These are phyloP conservation scores for Lineus longissimus DNA, from an alignment of 1,140 invertebrate genomes.

Conservation along the genomic window DNA sequence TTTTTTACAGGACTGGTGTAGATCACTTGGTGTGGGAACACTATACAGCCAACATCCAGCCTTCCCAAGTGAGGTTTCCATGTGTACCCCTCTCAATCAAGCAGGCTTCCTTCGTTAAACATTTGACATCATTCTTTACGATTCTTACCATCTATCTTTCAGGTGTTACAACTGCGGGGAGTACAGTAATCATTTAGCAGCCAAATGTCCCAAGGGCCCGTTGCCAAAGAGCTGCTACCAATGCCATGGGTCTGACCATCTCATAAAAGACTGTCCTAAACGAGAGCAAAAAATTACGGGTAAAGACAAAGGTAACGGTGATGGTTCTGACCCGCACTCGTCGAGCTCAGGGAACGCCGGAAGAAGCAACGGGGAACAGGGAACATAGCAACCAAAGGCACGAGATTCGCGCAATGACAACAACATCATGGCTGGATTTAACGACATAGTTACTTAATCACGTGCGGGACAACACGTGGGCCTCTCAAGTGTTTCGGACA, in stretches of 20 bases:
- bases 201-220: constrained; percentile 78
- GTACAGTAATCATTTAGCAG: constrained; percentile 84
- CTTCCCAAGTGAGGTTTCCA: no score
- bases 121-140: no score
- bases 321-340: background rate
- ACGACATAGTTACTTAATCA: no score
- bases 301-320: constrained; percentile 3
- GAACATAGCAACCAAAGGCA: background rate
- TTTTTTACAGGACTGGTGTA: no score
- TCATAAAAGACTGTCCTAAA: constrained; percentile 79
- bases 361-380: background rate
- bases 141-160: constrained; percentile 7
- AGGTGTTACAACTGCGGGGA: constrained; percentile 90
- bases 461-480: no score
- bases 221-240: constrained; percentile 84
- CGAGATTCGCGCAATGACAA: no score
- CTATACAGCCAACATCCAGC: no score
- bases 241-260: constrained; percentile 79
- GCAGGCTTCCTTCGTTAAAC: no score
- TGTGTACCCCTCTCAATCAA: no score
- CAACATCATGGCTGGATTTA: no score
- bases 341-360: background rate
- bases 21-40: no score
- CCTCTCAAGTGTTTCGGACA: no score
- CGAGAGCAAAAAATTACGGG: constrained; percentile 27